Evolutionary conservation across 2,113 vertebrate genomes (phyloP).

Genomic region (Madoqua kirkii): DNA sequence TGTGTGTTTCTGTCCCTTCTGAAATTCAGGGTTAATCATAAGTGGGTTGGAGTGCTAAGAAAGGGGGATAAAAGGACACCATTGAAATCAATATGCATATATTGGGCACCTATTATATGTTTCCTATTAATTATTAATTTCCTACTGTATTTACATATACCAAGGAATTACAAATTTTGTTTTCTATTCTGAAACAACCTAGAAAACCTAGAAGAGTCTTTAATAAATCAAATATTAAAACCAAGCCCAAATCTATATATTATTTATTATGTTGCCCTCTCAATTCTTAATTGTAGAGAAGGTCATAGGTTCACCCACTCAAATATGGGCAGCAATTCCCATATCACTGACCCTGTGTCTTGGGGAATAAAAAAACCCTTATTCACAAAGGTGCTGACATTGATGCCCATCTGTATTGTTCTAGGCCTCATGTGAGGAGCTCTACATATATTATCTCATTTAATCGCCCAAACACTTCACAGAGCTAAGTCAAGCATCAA

Average conservation of each 20-base stretch:
- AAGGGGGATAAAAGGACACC: neutral
- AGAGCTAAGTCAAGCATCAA: neutral
- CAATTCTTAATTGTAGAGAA: neutral
- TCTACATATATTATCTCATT: neutral
- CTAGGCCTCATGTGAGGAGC: neutral
- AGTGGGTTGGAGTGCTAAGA: neutral
- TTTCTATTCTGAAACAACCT: conserved; percentile 25
- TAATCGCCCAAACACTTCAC: neutral
- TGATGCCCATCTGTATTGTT: neutral
- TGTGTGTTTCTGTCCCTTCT: neutral
- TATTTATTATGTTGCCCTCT: neutral
- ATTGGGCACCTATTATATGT: neutral
- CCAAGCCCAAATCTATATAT: neutral
- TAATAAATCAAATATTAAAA: conserved; percentile 10
- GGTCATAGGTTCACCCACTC: neutral
- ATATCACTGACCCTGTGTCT: neutral
- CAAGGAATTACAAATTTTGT: conserved; percentile 1
- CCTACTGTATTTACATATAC: neutral
- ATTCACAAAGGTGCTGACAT: neutral
- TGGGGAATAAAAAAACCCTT: neutral
- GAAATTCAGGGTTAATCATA: neutral
- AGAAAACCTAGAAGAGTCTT: neutral
- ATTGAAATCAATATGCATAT: neutral
- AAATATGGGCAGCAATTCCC: neutral
- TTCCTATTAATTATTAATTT: neutral